phyloP scores from a whole-genome alignment of 2,113 vertebrate genomes.

The Oncorhynchus gorbuscha region DNA sequence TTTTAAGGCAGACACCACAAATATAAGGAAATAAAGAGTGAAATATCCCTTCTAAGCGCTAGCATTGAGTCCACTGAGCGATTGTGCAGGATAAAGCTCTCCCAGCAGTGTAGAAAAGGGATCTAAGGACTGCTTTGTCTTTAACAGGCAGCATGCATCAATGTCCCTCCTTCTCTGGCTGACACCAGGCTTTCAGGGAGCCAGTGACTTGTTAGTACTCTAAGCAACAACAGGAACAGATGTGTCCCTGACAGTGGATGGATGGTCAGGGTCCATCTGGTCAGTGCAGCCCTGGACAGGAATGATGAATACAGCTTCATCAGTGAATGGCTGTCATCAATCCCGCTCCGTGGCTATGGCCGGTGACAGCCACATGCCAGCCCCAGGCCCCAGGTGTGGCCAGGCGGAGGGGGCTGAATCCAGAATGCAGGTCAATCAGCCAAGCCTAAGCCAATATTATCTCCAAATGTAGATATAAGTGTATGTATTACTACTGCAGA shows the following conservation, averaged over 20 bases:
- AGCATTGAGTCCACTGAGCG: not conserved
- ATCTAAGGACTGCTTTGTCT: constrained; percentile 36
- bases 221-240: constrained; percentile 98
- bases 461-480: constrained; percentile 87
- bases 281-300: constrained; percentile 98
- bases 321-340: constrained; percentile 99
- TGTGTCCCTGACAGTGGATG: constrained; percentile 99
- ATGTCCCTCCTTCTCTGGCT: constrained; percentile 75
- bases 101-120: constrained; percentile 4
- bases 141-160: constrained; percentile 61
- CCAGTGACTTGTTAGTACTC: constrained; percentile 99
- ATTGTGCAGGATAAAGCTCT: constrained; percentile 30
- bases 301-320: constrained; percentile 99
- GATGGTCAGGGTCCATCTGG: constrained; percentile 99
- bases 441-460: constrained; percentile 81
- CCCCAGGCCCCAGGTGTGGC: constrained; percentile 95
- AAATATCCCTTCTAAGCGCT: not conserved
- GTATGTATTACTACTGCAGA: constrained; percentile 76
- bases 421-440: constrained; percentile 94
- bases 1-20: constrained; percentile 23
- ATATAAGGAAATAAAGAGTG: constrained; percentile 15
- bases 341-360: constrained; percentile 87
- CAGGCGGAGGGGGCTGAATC: constrained; percentile 81
- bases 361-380: constrained; percentile 92
- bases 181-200: constrained; percentile 93